Evolutionary conservation across 2,888 invertebrate genomes (phyloP).

Genomic region (Hecatera dysodea): DNA sequence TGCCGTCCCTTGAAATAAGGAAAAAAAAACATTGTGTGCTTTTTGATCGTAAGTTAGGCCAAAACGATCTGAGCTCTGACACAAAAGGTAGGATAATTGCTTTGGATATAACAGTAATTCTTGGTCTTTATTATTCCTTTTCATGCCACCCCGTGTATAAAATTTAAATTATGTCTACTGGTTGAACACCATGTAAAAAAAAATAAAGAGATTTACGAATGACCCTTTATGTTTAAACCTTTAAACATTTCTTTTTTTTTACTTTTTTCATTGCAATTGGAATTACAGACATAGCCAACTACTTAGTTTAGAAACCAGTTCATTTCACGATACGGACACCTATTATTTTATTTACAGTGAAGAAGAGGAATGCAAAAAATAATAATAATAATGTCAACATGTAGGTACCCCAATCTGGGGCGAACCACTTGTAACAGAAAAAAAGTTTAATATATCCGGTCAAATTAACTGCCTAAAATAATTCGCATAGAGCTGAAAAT

Average conservation of each 20-base stretch:
- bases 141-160: constrained; percentile 34
- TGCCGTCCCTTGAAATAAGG: background rate
- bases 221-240: background rate
- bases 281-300: background rate
- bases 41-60: constrained; percentile 36
- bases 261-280: background rate
- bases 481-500: no score
- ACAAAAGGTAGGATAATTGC: constrained; percentile 35
- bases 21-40: constrained; percentile 36
- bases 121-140: constrained; percentile 34
- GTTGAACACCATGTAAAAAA: background rate
- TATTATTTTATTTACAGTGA: no score
- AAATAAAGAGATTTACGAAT: background rate
- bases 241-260: background rate
- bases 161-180: constrained; percentile 5
- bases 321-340: no score
- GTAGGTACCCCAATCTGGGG: no score
- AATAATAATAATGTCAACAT: no score
- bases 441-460: no score
- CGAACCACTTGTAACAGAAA: no score
- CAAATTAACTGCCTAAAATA: no score
- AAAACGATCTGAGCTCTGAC: constrained; percentile 35
- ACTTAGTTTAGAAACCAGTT: no score
- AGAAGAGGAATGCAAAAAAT: no score
- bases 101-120: constrained; percentile 35